Percentiles rank a stretch among this genome's conserved stretches.
phyloP scores from a whole-genome alignment of 1,140 invertebrate species.

The Zaprionus capensis region DNA sequence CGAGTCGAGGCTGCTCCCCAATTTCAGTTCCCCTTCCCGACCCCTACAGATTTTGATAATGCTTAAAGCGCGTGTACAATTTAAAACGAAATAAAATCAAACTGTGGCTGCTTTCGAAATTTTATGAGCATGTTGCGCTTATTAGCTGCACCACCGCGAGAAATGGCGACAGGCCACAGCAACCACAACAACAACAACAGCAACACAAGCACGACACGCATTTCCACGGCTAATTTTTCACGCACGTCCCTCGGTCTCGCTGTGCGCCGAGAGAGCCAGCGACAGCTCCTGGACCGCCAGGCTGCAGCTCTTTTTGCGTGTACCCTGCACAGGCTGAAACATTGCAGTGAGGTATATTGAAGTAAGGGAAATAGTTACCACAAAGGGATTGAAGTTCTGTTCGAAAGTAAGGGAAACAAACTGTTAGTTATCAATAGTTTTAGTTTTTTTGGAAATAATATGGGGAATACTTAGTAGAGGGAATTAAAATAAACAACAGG shows the following conservation, averaged over 20 bases:
- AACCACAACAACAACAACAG: conserved; percentile 53
- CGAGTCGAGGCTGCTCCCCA: neutral
- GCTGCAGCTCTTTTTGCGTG: conserved; percentile 35
- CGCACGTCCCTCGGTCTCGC: conserved; percentile 49
- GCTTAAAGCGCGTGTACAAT: conserved; percentile 73
- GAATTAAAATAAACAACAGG: no score
- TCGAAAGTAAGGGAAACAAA: no score
- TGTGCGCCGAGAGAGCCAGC: conserved; percentile 51
- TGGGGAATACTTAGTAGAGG: no score
- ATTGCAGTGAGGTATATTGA: neutral
- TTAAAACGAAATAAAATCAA: conserved; percentile 79
- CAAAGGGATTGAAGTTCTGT: no score
- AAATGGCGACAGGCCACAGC: conserved; percentile 78
- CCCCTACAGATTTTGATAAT: conserved; percentile 27
- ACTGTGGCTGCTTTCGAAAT: conserved; percentile 74
- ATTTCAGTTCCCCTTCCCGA: neutral
- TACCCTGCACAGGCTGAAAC: conserved; percentile 9
- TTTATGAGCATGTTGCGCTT: conserved; percentile 82
- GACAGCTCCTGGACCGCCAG: conserved; percentile 75
- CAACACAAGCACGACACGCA: conserved; percentile 65
- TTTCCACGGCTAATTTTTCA: conserved; percentile 81
- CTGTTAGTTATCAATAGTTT: no score
- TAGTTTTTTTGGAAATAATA: no score
- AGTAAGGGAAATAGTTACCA: no score
- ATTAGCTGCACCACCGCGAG: conserved; percentile 68